Base-by-base conservation (phyloP, 2,797 vertebrate genomes). In the Odontamblyopus rebecca region DNA sequence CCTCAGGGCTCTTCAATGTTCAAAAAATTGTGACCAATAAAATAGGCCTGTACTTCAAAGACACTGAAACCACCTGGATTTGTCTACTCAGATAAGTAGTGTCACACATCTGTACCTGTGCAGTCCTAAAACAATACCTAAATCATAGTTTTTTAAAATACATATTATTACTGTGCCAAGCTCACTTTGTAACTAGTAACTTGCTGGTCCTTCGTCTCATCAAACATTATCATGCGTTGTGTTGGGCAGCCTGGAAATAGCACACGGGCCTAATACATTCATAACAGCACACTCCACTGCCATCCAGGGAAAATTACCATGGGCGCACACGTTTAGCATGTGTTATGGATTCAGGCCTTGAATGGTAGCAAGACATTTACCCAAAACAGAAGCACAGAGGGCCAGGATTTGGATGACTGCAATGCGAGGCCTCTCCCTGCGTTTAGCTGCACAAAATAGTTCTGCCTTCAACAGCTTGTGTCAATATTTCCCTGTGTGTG, bases 401-500 rank as follows among this genome's bases (percentile, higher is more conserved):
- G 86, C 75, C 78, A 85, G 75, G 81, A 86, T 83, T 72, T 44
- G 72, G 81, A 35, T 18, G 85, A 76, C 61, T 72, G 80, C 75
- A 80, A 85, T 70, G 82, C 4, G 35, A 81, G 77, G 86, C 74
- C 81, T 80, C 83, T 84, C 74, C 68, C 80, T 81, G 77, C 79
- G 15, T 87, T 88, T 86, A 76, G 80, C 81, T 76, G 78, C 80
- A 81, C 74, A 76, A 79, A 85, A 80, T 73, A 70, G 78, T 76
- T 73, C 35, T 29, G 73, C 85, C 81, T 66, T 74, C 82, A 81
- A 84, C 83, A 85, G 85, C 86, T 87, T 85, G 88, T 86, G 80
- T 90, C 85, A 86, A 85, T 88, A 86, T 89, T 82, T 87, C 74
- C 54, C 71, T 62, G 30, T 60, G 23, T 70, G 72, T 61, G 65